phyloP scores from a whole-genome alignment of 2,113 vertebrate species.

The Xenopus laevis region DNA sequence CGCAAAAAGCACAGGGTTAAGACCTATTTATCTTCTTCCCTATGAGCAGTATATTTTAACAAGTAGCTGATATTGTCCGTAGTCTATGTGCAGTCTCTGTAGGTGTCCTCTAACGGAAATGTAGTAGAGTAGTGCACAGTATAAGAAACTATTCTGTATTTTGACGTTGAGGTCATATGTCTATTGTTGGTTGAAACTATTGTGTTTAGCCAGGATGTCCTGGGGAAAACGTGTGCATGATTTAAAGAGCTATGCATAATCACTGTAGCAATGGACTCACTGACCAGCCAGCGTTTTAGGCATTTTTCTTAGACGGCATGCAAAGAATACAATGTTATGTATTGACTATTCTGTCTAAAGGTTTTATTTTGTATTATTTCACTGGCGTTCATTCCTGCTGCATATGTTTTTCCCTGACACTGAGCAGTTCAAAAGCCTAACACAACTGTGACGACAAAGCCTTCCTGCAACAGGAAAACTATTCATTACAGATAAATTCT shows the following conservation, averaged over 20 bases:
- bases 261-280: slow-evolving; percentile 56
- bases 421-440: slow-evolving; percentile 48
- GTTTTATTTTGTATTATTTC: slow-evolving; percentile 19
- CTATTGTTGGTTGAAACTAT: slow-evolving; percentile 79
- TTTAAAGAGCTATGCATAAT: slow-evolving; percentile 56
- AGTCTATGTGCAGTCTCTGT: no score
- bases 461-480: slow-evolving; percentile 54
- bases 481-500: slow-evolving; percentile 33
- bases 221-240: slow-evolving; percentile 72
- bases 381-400: slow-evolving; percentile 25
- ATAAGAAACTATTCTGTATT: no score
- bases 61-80: no score
- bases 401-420: slow-evolving; percentile 40
- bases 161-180: slow-evolving; percentile 54
- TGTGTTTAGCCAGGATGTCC: slow-evolving; percentile 96
- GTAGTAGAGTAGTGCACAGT: no score
- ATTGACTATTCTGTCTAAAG: not conserved
- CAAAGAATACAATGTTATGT: no score
- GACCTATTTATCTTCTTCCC: no score
- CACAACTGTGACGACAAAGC: slow-evolving; percentile 42
- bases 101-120: no score
- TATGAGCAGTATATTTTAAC: no score
- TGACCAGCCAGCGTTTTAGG: slow-evolving; percentile 13
- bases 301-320: no score
- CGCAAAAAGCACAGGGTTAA: no score